Base-by-base conservation (phyloP, 2,888 invertebrate genomes). In the Diadegma fenestrale region DNA sequence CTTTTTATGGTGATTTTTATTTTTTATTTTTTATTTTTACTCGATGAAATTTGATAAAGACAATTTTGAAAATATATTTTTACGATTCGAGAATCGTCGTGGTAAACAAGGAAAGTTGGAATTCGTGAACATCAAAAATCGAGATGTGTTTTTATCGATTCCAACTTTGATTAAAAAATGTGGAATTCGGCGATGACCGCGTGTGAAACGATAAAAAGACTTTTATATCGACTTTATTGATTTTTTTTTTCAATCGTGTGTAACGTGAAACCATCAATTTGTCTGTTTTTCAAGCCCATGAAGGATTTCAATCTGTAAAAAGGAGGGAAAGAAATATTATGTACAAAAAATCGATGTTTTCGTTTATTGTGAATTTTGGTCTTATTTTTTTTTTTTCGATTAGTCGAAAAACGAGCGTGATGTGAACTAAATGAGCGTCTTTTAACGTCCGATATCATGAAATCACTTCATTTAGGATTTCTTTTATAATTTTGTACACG, bases 231-330 rank as follows among this genome's bases (percentile, higher is more conserved):
- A 22, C 41, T 7, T 6, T 37, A 4, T 51, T 30, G 41, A 64
- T 64, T 4, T 80, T 80, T 73, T 58, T 54, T 68, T n/a, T 37
- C n/a, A 0, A 7, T 22, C 26, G 2, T 45, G 33, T 45, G 68
- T 76, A 61, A 45, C 14, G 61, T 54, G 43, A 43, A 75, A 41
- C 33, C 30, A 61, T 33, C 45, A 37, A 61, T 37, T 41, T 78
- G 17, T 63, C 2, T 58, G 19, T 54, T 26, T 54, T 71, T 61
- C 14, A 43, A 37, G 41, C 63, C 54, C 33, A 48, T 58, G 17
- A 61, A 37, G 14, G 33, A 37, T 63, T 22, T 8, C 33, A 45
- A 69, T 61, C 61, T 79, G 71, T 69, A 63, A 61, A 61, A 61
- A 5, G n/a, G 19, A n/a, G 33, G 33, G 43, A 1, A 69, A 19